Base-by-base conservation (phyloP, 64 coral and sea anemone species). In the Anthopleura sola region DNA sequence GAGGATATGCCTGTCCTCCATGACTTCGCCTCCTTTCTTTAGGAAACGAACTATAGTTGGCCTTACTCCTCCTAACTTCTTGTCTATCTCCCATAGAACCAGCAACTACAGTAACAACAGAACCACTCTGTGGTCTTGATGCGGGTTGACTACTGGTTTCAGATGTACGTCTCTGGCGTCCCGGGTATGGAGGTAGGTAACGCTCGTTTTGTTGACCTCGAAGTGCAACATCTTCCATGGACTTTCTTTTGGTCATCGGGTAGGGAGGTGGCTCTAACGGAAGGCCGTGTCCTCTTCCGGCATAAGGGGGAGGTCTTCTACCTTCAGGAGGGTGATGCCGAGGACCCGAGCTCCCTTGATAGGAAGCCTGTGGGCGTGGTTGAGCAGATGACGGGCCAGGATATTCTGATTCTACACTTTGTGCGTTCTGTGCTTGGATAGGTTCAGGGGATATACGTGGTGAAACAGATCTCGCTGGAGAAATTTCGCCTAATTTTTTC, bases 401-500 rank as follows among this genome's bases (percentile, higher is more conserved):
- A 44, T 28, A 33, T 46, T 23, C 76, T 46, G 76, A 79, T 44
- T 90, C 88, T 6, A 84, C 60, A 54, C 60, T 77, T 44, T 66
- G 60, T 34, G 69, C 74, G 20, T 90, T 90, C 23, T 84, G 79
- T 78, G 75, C 75, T 36, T 84, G 81, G 36, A 90, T 64, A 24
- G 80, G 26, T 37, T 83, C 88, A 24, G 88, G 88, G 9, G 89
- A 78, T 19, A 85, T 55, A 7, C 82, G 75, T 4, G 83, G 76
- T 24, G 79, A 77, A 18, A 36, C 40, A 12, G 93, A 55, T 44
- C 78, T 82, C 2, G 77, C 18, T 23, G 78, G 56, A 10, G 84
- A 56, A 54, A 75, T 49, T 36, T 60, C 37, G 47, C 88, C 91
- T 60, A 92, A 55, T 84, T 98, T 98, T 81, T 87, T 90, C 84